Conservation (phyloP, 2,888 invertebrate species). For the Eupithecia abbreviata region DNA sequence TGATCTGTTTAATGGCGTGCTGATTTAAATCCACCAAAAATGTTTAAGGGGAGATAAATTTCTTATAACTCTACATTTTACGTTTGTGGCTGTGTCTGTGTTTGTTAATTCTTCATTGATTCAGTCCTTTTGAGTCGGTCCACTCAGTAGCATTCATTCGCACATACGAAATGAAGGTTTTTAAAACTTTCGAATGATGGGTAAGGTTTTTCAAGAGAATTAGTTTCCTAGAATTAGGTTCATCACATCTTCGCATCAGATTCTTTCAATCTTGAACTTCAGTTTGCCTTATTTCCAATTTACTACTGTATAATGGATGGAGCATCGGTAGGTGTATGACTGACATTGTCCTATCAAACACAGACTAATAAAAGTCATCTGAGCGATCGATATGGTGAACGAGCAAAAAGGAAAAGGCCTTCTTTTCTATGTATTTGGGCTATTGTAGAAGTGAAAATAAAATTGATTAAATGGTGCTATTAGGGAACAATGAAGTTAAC, state of each 20-base stretch:
- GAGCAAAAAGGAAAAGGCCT: background rate
- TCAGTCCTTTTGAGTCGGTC: background rate
- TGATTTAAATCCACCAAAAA: slow-evolving; percentile 14
- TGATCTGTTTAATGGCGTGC: slow-evolving; percentile 17
- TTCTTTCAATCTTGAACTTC: background rate
- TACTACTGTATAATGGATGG: background rate
- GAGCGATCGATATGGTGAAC: background rate
- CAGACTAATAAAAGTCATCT: background rate
- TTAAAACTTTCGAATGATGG: background rate
- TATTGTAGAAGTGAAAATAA: background rate
- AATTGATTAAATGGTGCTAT: background rate
- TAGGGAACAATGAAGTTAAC: background rate
- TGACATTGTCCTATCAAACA: slow-evolving; percentile 31
- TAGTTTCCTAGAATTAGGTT: background rate
- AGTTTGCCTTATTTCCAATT: background rate
- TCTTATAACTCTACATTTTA: background rate
- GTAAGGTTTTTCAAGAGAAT: background rate
- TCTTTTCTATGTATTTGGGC: background rate
- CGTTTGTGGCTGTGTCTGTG: background rate
- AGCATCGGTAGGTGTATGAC: slow-evolving; percentile 13
- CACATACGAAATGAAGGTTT: background rate
- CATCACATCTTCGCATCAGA: background rate
- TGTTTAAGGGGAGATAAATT: background rate
- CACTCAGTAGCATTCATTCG: background rate
- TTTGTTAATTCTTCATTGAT: background rate